Evolutionary conservation across 2,797 vertebrate species (phyloP).

Genomic region (Catharus ustulatus): DNA sequence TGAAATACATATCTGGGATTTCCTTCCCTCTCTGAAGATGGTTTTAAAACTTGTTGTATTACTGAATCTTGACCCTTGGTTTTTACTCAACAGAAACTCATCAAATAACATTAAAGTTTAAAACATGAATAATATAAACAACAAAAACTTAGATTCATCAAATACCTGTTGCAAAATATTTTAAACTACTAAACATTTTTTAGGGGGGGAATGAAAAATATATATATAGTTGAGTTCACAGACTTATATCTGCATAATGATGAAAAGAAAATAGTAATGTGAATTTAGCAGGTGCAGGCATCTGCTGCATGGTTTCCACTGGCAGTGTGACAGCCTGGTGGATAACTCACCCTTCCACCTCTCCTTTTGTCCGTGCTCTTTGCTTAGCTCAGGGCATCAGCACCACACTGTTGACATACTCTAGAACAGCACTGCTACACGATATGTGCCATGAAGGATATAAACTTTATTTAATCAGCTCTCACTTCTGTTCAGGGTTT

Average conservation of each 20-base stretch:
- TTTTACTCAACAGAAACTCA: neutral
- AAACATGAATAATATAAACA: neutral
- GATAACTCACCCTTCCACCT: neutral
- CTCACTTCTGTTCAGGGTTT: neutral
- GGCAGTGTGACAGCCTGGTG: neutral
- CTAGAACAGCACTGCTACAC: neutral
- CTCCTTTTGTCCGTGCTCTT: rapidly evolving
- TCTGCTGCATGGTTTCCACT: neutral
- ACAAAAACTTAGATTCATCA: neutral
- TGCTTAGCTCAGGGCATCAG: neutral
- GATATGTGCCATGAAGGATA: neutral
- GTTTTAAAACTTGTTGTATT: neutral
- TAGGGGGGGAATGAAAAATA: rapidly evolving
- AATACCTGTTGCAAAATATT: neutral
- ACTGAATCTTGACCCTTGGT: neutral
- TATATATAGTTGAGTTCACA: neutral
- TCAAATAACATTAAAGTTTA: neutral
- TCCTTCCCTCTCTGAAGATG: neutral
- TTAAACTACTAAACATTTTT: neutral
- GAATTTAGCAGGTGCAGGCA: neutral
- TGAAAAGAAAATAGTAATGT: neutral
- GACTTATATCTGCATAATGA: neutral
- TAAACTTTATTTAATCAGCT: neutral
- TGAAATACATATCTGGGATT: neutral
- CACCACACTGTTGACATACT: neutral